Evolutionary conservation across 2,797 vertebrate species (phyloP), one percentile per base, ranked within the genome.

Genomic region (Coregonus suidteri): DNA sequence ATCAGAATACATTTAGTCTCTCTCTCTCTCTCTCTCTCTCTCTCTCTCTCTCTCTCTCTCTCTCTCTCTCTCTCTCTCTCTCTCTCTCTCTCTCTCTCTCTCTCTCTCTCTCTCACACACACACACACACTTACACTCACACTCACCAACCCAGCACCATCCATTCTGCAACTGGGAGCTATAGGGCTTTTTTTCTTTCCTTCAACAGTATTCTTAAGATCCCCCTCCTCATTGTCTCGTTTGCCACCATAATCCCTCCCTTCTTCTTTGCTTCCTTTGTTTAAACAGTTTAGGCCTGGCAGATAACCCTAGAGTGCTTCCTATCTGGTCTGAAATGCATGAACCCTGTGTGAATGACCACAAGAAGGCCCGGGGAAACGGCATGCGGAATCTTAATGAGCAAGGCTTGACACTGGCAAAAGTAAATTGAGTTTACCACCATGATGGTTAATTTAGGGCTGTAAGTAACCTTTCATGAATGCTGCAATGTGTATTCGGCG

Each of bases 1-100:
- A 95, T 96, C 95, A 95, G 94, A 96, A 95, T 94, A 96, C 93
- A 96, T 96, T 95, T 88, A 91, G 93, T 95, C 41, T 41, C 41
- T 41, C 41, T 41, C 37, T 41, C 37, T 41, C 37, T 7, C 37
- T 41, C 37, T 7, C 35, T 37, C 35, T 65, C 64, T 65, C 25
- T 65, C 64, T 34, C 25, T 68, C 66, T 68, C 9, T 34, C 31
- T 34, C 31, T 41, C 41, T 47, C 41, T 47, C 41, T 47, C 9
- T 11, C 41, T 47, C 31, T 34, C 31, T 2, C 31, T 34, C 31
- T 34, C 31, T 34, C 31, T 34, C 91, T 91, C 85, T 88, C 82
- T 89, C 89, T 85, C 75, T 82, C 47, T 77, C 72, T 9, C 54
- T 71, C 54, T 20, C 62, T 75, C 75, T 76, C 75, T 41, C 31